phyloP scores from a whole-genome alignment of 2,113 vertebrate species.

The Azemiops feae region DNA sequence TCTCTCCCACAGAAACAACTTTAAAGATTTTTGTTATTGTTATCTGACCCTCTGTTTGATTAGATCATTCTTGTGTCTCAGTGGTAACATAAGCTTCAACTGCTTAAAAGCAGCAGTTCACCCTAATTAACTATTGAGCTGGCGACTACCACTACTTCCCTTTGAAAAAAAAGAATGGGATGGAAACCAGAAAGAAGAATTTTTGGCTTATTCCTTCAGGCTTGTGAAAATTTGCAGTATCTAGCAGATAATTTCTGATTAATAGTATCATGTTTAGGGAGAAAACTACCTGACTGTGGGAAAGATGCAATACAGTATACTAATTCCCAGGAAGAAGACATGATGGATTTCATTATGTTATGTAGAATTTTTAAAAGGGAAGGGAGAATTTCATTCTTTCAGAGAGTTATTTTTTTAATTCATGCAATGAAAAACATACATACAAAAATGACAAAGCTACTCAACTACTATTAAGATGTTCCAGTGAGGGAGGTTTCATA shows the following conservation, averaged over 20 bases:
- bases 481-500: background rate
- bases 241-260: background rate
- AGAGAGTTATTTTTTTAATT: background rate
- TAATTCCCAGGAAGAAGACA: background rate
- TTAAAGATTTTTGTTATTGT: conserved; percentile 16
- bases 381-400: background rate
- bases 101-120: conserved; percentile 40
- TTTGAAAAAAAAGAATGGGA: conserved; percentile 13
- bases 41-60: conserved; percentile 35
- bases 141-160: conserved; percentile 11
- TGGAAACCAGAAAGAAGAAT: conserved; percentile 20
- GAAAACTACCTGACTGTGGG: background rate
- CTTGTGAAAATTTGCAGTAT: conserved; percentile 11
- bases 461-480: background rate
- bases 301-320: background rate
- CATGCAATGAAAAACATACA: background rate
- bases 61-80: conserved; percentile 22
- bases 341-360: accelerated
- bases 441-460: background rate
- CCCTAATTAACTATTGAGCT: conserved; percentile 46
- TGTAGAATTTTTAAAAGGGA: background rate
- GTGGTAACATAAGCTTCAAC: conserved; percentile 25
- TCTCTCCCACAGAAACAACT: background rate
- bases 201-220: conserved; percentile 16
- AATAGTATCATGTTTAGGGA: background rate